phyloP scores from a whole-genome alignment of 2,113 vertebrate species.

The Solea senegalensis region DNA sequence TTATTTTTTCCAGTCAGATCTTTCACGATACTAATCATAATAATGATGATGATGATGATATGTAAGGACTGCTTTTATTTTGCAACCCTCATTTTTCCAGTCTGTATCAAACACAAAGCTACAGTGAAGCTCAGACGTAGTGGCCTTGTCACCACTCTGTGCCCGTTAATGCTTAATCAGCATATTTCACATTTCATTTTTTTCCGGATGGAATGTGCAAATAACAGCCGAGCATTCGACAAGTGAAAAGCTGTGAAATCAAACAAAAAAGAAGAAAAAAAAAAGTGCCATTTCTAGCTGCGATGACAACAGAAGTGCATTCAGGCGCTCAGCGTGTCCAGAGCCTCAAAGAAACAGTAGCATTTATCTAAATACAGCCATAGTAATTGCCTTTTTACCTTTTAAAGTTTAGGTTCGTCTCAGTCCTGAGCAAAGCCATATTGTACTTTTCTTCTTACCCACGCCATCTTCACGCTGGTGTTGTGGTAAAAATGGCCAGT shows the following conservation, averaged over 20 bases:
- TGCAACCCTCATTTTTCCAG: slow-evolving; percentile 28
- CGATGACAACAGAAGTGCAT: slow-evolving; percentile 46
- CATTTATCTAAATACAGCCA: slow-evolving; percentile 35
- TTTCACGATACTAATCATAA: neutral
- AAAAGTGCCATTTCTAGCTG: slow-evolving; percentile 75
- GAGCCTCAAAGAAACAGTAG: slow-evolving; percentile 60
- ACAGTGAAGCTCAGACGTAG: slow-evolving; percentile 68
- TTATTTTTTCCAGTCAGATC: slow-evolving; percentile 29
- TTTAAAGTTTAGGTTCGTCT: neutral
- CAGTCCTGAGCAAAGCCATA: slow-evolving; percentile 4
- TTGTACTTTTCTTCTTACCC: slow-evolving; percentile 17
- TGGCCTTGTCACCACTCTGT: slow-evolving; percentile 83
- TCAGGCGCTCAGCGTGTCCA: slow-evolving; percentile 31
- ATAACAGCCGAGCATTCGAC: slow-evolving; percentile 54
- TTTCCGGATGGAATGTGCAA: slow-evolving; percentile 66
- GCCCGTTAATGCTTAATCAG: slow-evolving; percentile 70
- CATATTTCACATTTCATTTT: slow-evolving; percentile 68
- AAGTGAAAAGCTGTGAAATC: slow-evolving; percentile 73
- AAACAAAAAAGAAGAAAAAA: slow-evolving; percentile 37
- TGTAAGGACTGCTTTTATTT: slow-evolving; percentile 58
- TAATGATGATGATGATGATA: slow-evolving; percentile 49
- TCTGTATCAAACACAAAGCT: slow-evolving; percentile 33
- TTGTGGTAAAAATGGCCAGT: slow-evolving; percentile 21
- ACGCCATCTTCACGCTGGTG: slow-evolving; percentile 3
- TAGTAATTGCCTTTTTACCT: slow-evolving; percentile 11